Base-by-base conservation (phyloP, 2,888 invertebrate genomes). In the Acleris holmiana region DNA sequence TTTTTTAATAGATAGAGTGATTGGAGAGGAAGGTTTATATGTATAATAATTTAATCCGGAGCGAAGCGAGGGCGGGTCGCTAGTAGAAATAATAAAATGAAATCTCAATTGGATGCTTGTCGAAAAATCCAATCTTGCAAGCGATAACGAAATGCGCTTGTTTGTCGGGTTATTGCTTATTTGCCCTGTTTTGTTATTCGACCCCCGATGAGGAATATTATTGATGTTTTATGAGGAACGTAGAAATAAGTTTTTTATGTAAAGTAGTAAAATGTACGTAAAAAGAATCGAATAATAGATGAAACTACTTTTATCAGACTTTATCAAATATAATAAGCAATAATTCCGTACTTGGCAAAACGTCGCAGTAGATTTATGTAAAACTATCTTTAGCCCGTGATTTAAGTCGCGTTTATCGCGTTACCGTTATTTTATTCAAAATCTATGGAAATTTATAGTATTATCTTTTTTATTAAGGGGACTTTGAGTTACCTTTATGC, bases 121-220 rank as follows among this genome's bases (percentile, higher is more conserved):
- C 65, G 57, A 67, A 66, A 68, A 71, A 68, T 67, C 68, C 70
- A 71, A 71, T 71, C 69, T 69, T 66, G 40, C 44, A 15, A 23
- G 58, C 64, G 64, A 67, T 62, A 67, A 29, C 53, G 21, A 41
- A 49, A 59, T 63, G 57, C 48, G 50, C 35, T 60, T 56, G 57
- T 63, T 63, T 67, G 58, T 46, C 55, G 18, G 49, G 47, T 65
- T 65, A 65, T 60, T 49, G 65, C 65, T 47, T 56, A 56, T 56
- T 56, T 56, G 15, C 59, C 49, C n/a, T 18, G 48, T 29, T 59
- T 65, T 60, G 65, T 60, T 65, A 40, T 58, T 64, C 58, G 57
- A 63, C 57, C 63, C 59, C 48, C 54, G 13, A 65, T 59, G 59
- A 59, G 59, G 50, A 44, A 64, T 54, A 58, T 59, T 65, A 65